Conservation (phyloP, 2,113 vertebrate species). For the Tyto alba region DNA sequence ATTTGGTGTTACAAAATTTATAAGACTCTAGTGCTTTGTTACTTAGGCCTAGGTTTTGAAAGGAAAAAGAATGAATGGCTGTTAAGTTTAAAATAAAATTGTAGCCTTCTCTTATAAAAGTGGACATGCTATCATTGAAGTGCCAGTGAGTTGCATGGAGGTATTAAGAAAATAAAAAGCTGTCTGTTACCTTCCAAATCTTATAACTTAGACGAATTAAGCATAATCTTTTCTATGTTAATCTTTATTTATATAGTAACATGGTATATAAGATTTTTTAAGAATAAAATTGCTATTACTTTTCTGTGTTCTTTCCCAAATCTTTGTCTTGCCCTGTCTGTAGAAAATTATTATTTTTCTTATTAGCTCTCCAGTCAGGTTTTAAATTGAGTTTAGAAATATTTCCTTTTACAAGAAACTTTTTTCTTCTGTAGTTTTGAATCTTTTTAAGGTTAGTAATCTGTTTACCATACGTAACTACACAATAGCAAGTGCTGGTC, state of each 20-base stretch:
- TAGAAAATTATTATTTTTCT: neutral
- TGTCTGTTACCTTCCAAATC: neutral
- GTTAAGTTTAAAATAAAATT: conserved; percentile 11
- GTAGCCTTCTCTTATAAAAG: conserved; percentile 8
- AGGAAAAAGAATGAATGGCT: conserved; percentile 1
- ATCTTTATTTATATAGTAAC: neutral
- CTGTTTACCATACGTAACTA: neutral
- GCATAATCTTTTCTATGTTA: neutral
- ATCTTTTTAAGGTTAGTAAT: neutral
- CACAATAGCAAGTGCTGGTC: neutral
- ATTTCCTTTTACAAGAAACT: neutral
- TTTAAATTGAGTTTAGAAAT: neutral
- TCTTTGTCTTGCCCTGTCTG: neutral
- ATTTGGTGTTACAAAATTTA: conserved; percentile 57
- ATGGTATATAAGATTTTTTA: neutral
- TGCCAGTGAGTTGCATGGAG: neutral
- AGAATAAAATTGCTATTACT: neutral
- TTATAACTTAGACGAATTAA: neutral
- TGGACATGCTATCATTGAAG: neutral
- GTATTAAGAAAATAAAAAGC: neutral
- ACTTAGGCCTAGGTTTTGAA: conserved; percentile 9
- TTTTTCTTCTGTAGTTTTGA: neutral
- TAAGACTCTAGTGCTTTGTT: conserved; percentile 53
- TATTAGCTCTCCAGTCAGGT: neutral
- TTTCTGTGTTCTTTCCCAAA: neutral